Conservation (phyloP, 2,888 invertebrate genomes). For the Dryomyza anilis region DNA sequence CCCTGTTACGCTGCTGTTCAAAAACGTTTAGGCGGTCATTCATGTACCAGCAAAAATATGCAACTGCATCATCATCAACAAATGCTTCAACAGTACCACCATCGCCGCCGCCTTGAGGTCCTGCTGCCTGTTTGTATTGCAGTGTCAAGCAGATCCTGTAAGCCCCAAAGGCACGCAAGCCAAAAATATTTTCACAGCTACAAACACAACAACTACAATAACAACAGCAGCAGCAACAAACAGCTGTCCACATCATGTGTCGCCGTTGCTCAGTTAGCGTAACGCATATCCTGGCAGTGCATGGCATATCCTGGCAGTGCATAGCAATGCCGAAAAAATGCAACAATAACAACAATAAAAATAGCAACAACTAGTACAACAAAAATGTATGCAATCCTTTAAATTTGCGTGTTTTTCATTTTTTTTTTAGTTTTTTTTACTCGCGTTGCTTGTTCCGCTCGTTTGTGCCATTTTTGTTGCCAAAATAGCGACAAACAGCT, state of each 20-base stretch:
- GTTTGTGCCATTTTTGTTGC: background rate
- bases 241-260: background rate
- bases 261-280: background rate
- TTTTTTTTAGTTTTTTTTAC: background rate
- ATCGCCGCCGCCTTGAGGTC: too few relatives aligned
- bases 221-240: background rate
- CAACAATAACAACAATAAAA: background rate
- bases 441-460: background rate
- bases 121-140: too few relatives aligned
- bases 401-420: background rate
- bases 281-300: background rate
- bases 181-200: constrained; percentile 1
- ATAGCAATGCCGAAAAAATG: background rate
- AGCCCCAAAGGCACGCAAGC: background rate
- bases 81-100: background rate
- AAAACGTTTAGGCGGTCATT: background rate
- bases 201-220: background rate
- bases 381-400: background rate
- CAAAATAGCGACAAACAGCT: background rate
- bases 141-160: background rate
- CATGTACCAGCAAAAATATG: background rate
- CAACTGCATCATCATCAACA: background rate
- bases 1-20: background rate
- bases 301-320: background rate
- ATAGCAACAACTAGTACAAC: background rate